Evolutionary conservation across 2,888 invertebrate species (phyloP).

Genomic region (Oeneis ivallda): DNA sequence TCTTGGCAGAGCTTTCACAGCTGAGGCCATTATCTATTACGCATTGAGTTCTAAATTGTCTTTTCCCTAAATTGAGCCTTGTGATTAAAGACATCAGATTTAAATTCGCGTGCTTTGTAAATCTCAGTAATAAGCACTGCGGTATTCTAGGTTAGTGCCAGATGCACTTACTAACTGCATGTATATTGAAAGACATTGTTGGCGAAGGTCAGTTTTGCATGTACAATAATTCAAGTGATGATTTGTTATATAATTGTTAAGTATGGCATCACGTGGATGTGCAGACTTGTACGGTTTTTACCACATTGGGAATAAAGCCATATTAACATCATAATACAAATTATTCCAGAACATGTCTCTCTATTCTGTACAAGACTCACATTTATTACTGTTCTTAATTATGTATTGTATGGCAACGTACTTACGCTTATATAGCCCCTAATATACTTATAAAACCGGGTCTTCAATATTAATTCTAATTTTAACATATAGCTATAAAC

Average conservation of each 20-base stretch:
- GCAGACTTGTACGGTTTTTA: conserved; percentile 8
- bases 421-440: conserved; percentile 28
- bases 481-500: conserved; percentile 33
- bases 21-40: conserved; percentile 50
- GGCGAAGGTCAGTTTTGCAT: conserved; percentile 68
- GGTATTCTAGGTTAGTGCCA: conserved; percentile 48
- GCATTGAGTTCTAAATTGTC: conserved; percentile 59
- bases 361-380: background rate
- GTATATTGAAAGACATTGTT: conserved; percentile 60
- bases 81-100: conserved; percentile 32
- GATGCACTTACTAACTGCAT: conserved; percentile 59
- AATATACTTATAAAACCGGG: conserved; percentile 40
- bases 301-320: conserved; percentile 22
- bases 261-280: conserved; percentile 28
- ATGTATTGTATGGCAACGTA: conserved; percentile 22
- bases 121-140: conserved; percentile 39
- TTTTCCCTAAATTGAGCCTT: conserved; percentile 53
- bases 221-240: conserved; percentile 47
- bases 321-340: conserved; percentile 21
- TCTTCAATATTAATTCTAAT: conserved; percentile 33
- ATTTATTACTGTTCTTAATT: conserved; percentile 19
- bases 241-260: conserved; percentile 35
- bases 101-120: conserved; percentile 20
- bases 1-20: conserved; percentile 73
- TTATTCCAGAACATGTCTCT: conserved; percentile 13